phyloP scores from a whole-genome alignment of 2,113 vertebrate species.

The Lycaon pictus region DNA sequence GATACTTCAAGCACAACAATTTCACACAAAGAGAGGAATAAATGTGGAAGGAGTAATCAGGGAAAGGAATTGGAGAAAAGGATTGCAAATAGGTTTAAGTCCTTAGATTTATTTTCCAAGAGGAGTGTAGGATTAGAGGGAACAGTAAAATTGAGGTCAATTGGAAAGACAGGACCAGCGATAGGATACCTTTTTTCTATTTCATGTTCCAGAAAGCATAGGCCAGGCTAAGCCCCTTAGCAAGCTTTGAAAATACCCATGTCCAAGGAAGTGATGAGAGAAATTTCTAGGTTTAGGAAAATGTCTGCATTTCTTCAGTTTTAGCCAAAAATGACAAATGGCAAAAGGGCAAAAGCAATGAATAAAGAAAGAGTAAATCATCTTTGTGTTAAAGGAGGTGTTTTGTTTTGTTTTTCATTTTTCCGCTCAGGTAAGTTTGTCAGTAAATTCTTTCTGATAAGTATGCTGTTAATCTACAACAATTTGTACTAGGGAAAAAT shows the following conservation, averaged over 20 bases:
- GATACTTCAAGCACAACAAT: background rate
- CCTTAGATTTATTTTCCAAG: conserved; percentile 51
- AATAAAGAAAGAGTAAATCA: background rate
- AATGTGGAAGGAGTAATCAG: conserved; percentile 12
- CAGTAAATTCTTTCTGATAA: background rate
- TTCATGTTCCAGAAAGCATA: background rate
- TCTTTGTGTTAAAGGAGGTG: background rate
- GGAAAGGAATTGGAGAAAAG: conserved; percentile 21
- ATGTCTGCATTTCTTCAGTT: background rate
- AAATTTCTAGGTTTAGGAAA: background rate
- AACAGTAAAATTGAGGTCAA: conserved; percentile 40
- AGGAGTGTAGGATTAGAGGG: background rate
- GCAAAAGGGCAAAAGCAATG: background rate
- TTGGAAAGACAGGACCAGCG: background rate
- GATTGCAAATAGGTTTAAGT: background rate
- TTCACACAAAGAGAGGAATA: conserved; percentile 23
- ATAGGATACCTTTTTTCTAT: background rate
- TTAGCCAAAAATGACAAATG: background rate
- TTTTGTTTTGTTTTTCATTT: background rate
- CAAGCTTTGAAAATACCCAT: background rate
- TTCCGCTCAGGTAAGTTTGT: background rate
- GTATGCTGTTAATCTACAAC: background rate
- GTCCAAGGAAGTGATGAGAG: background rate
- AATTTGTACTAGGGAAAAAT: background rate
- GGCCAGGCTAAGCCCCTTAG: background rate